Base-by-base conservation (phyloP, 2,113 vertebrate species). In the Rhinoderma darwinii region DNA sequence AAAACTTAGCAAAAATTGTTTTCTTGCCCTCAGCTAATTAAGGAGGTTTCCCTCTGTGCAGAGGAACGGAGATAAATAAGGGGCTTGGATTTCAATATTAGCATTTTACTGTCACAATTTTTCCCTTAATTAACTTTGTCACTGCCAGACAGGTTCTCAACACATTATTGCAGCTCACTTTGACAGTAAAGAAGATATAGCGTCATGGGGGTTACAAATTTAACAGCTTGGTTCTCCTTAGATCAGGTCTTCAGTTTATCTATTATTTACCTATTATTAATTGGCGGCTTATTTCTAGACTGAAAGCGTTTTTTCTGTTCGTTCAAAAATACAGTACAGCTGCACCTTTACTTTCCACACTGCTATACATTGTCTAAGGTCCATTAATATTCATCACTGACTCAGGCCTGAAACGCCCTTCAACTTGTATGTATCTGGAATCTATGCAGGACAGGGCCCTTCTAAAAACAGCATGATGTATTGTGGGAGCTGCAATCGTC, bases 1-100 rank as follows among this genome's bases (percentile, higher is more conserved):
- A 91, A 89, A 88, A 88, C 0, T 88, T 91, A 84, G 78, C 89
- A 88, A 88, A 92, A 90, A 82, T 59, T 35, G 50, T 73, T 86
- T 81, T 70, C 85, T 89, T 90, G 83, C 88, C 61, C 90, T 68
- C 22, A 89, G 89, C 82, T 89, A 44, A 87, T 51, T 44, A 0
- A 0, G 25, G 83, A 68, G 0, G 0, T 75, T 89, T 89, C 88
- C 82, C 41, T 56, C 30, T 79, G 82, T 77, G 84, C 89, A 86
- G 50, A 88, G 20, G 72, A 88, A 84, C 82, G 88, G 89, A 88
- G 59, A 80, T 87, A 84, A 70, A 88, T 27, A 80, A 89, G 88
- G 86, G 88, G 61, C 88, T 90, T 91, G 88, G 11, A 22, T 86
- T 81, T 86, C 63, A 72, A 8, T 61, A 72, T 84, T 84, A 73